Evolutionary conservation across 2,113 vertebrate species (phyloP), one percentile per base, ranked within the genome.

Genomic region (Apodemus speciosus): DNA sequence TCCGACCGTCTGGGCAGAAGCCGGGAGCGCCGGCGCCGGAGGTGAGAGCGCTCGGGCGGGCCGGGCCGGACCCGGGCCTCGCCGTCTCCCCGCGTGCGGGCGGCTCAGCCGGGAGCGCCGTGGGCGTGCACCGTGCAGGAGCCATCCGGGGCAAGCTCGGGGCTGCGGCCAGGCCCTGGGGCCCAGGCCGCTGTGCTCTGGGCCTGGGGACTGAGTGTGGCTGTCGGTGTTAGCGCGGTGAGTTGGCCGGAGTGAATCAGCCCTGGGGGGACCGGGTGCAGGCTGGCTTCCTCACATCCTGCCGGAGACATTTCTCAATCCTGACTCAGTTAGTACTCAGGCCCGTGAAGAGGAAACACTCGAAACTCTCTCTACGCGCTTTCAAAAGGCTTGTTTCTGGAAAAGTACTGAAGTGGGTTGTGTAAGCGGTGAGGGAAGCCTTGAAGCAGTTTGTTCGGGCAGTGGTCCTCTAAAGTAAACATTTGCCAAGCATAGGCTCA

Each of bases 1-100:
- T 98, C 98, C 1, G 99, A 99, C 95, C 98, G 98, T 23, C 93
- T 99, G 32, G 98, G 98, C 87, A 98, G 98, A 38, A 98, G 98
- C 88, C 97, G 98, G 90, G 99, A 99, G 96, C 98, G 98, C 73
- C 98, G 98, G 53, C 97, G 98, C 89, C 97, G 98, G 97, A 98
- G 99, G 99, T 99, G 98, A 99, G 98, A 85, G 16, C 3, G 95
- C 84, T 84, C 77, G 51, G 66, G 15, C 49, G 51, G 68, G 81
- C 15, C 10, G 43, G 53, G 23, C 60, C 4, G 40, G 81, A 38
- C 58, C 7, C 25, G 81, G 60, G 40, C 8, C 58, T 84, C 16
- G 81, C 81, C 40, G 81, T 16, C 18, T 43, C 30, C 38, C 30
- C 40, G 40, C 60, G 38, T 46, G 81, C 80, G 9, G 38, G 80